These are phyloP conservation scores for Nezara viridula DNA, from an alignment of 2,888 invertebrate genomes.

Conservation along the genomic window DNA sequence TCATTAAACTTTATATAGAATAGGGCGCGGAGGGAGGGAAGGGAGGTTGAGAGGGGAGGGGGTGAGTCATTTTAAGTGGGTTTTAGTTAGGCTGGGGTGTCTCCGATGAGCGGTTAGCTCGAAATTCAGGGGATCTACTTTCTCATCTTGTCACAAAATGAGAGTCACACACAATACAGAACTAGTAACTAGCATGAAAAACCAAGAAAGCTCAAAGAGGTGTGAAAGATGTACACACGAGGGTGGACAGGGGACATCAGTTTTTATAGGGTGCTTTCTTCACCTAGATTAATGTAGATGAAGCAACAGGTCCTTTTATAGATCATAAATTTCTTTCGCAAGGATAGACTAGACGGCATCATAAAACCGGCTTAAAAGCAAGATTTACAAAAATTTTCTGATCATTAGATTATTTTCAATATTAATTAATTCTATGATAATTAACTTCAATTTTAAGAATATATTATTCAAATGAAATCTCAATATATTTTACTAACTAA, in stretches of 20 bases:
- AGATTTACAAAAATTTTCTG: background rate
- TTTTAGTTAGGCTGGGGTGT: background rate
- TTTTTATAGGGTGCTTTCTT: background rate
- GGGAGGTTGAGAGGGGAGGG: background rate
- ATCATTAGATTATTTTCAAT: background rate
- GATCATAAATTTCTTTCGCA: background rate
- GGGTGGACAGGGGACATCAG: background rate
- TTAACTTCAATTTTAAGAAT: too few relatives aligned
- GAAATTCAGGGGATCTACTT: background rate
- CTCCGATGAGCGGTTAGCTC: background rate
- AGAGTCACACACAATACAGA: background rate
- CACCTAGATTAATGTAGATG: slow-evolving; percentile 35
- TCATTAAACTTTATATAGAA: slow-evolving; percentile 57
- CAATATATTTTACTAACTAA: too few relatives aligned
- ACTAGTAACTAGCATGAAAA: background rate
- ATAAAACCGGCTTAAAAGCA: background rate
- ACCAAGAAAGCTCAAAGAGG: background rate
- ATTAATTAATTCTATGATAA: background rate
- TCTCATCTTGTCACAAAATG: background rate
- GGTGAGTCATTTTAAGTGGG: slow-evolving; percentile 48
- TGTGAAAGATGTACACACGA: background rate
- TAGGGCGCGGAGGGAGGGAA: background rate
- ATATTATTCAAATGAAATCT: too few relatives aligned
- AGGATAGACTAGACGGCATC: background rate
- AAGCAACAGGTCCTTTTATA: slow-evolving; percentile 35